Conservation (phyloP, 1,140 invertebrate species). For the Amyelois transitella region DNA sequence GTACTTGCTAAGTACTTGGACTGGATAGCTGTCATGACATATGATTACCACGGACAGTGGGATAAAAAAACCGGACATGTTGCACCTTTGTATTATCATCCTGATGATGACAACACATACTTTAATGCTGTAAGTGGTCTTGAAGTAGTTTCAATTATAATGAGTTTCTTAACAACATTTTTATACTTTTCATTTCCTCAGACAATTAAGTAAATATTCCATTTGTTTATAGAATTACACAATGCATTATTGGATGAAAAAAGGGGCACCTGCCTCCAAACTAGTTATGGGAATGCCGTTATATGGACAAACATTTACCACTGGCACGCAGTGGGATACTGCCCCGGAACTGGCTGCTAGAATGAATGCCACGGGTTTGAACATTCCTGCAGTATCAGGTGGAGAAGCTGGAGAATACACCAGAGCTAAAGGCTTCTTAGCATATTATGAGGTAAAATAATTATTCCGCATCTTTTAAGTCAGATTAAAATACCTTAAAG, state of each 20-base stretch:
- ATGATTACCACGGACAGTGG: slow-evolving; percentile 93
- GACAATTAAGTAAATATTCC: not conserved
- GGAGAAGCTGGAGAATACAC: slow-evolving; percentile 89
- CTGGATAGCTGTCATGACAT: slow-evolving; percentile 92
- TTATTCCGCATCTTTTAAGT: no score
- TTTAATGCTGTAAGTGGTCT: slow-evolving; percentile 78
- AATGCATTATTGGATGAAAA: slow-evolving; percentile 90
- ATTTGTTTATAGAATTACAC: slow-evolving; percentile 81
- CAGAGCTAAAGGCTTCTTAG: slow-evolving; percentile 86
- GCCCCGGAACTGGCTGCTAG: slow-evolving; percentile 38
- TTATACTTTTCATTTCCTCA: not conserved
- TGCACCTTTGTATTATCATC: slow-evolving; percentile 87
- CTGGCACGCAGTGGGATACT: slow-evolving; percentile 64
- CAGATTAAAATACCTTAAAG: no score
- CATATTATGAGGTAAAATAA: slow-evolving; percentile 88
- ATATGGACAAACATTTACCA: slow-evolving; percentile 91
- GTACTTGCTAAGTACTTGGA: slow-evolving; percentile 84
- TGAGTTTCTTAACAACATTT: not conserved
- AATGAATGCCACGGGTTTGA: slow-evolving; percentile 79
- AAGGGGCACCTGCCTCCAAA: slow-evolving; percentile 86
- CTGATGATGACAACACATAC: slow-evolving; percentile 83
- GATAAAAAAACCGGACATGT: slow-evolving; percentile 93
- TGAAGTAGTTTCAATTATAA: not conserved
- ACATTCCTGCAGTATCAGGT: slow-evolving; percentile 82
- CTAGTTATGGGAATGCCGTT: slow-evolving; percentile 92